Percentiles rank a stretch among this genome's conserved stretches.
These are phyloP conservation scores for Eurytoma adleriae DNA, from an alignment of 2,888 invertebrate genomes.

Conservation along the genomic window DNA sequence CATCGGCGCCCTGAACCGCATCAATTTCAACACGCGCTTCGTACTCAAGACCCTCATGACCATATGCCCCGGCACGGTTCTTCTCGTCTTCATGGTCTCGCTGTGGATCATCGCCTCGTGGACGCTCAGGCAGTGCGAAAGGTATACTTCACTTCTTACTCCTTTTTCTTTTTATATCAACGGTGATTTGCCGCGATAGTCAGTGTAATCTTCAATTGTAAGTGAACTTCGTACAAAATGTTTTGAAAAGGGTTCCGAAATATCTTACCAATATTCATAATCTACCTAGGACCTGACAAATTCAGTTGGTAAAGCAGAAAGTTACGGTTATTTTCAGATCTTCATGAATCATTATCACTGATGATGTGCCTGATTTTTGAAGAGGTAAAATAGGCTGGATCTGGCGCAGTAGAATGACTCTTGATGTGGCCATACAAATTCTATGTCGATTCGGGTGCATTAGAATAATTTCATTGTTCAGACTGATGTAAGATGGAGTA, in stretches of 20 bases:
- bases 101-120: conserved; percentile 99
- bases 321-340: too few relatives aligned
- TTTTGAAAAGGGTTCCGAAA: background rate
- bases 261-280: background rate
- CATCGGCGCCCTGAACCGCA: conserved; percentile 97
- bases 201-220: background rate
- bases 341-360: too few relatives aligned
- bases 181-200: background rate
- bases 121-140: conserved; percentile 98
- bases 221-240: background rate
- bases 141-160: too few relatives aligned
- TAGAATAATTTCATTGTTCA: too few relatives aligned
- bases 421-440: too few relatives aligned
- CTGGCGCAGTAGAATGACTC: too few relatives aligned
- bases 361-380: too few relatives aligned
- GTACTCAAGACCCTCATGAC: conserved; percentile 99
- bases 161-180: too few relatives aligned
- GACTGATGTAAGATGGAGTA: too few relatives aligned
- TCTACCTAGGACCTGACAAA: background rate
- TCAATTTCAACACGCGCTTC: conserved; percentile 98
- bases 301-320: too few relatives aligned
- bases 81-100: conserved; percentile 99
- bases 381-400: too few relatives aligned
- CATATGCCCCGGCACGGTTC: conserved; percentile 98
- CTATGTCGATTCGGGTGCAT: too few relatives aligned